These are phyloP conservation scores for Xiphophorus maculatus DNA, from an alignment of 2,113 vertebrate species.

Conservation along the genomic window DNA sequence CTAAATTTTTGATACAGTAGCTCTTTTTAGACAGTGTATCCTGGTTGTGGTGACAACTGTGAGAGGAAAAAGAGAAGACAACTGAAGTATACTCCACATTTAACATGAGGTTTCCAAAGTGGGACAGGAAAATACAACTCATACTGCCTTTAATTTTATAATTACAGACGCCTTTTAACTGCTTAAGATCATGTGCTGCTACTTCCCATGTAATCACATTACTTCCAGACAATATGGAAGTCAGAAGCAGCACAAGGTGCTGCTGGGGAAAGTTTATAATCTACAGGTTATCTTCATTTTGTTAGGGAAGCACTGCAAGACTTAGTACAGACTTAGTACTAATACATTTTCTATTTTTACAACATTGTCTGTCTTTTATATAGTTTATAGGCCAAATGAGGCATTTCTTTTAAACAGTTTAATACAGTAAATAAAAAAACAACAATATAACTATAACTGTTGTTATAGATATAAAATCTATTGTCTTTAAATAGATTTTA, in stretches of 20 bases:
- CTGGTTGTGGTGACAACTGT: background rate
- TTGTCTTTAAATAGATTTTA: no score
- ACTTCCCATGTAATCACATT: slow-evolving; percentile 51
- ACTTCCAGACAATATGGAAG: slow-evolving; percentile 26
- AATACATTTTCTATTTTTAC: background rate
- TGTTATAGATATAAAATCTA: no score
- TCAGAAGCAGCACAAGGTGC: background rate
- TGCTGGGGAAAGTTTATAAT: background rate
- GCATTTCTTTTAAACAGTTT: no score
- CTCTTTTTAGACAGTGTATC: background rate
- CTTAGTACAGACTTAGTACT: no score
- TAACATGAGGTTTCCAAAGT: slow-evolving; percentile 63
- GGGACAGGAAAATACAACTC: slow-evolving; percentile 62
- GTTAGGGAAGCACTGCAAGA: background rate
- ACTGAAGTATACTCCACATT: slow-evolving; percentile 6
- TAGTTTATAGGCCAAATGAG: no score
- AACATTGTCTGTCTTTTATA: background rate
- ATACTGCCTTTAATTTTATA: slow-evolving; percentile 57
- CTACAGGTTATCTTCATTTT: background rate
- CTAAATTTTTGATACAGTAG: no score
- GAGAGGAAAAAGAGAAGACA: background rate
- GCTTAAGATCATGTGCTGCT: slow-evolving; percentile 64
- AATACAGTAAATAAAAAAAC: no score
- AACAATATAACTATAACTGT: no score
- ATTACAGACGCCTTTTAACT: slow-evolving; percentile 48